A percentile compares a stretch with the other conserved stretches of the same genome.
These are phyloP conservation scores for Nymphalis urticae DNA, from an alignment of 2,888 invertebrate species.

Conservation along the genomic window DNA sequence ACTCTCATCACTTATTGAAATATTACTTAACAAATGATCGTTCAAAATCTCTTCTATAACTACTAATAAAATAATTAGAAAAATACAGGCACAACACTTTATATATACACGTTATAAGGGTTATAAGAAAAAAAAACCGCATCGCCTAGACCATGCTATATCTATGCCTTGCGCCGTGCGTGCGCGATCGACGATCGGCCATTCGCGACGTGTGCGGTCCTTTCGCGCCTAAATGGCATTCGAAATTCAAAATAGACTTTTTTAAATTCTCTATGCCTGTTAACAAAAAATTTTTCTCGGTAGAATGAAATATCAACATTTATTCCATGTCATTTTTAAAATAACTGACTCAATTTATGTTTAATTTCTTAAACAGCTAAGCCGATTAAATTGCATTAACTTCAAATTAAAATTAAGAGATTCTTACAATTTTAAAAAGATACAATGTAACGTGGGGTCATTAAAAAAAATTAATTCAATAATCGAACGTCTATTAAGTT, in stretches of 20 bases:
- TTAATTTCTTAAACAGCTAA: too few species aligned
- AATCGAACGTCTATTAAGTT: not conserved
- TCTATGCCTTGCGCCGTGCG: slow-evolving; percentile 41
- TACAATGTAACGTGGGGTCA: too few species aligned
- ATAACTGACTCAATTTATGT: not conserved
- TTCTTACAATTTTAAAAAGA: too few species aligned
- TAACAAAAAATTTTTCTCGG: slow-evolving; percentile 20
- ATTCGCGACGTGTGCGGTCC: slow-evolving; percentile 68
- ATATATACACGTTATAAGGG: too few species aligned
- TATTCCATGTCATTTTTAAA: not conserved
- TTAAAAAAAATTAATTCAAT: not conserved
- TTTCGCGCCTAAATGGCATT: slow-evolving; percentile 56
- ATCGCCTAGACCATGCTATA: slow-evolving; percentile 7
- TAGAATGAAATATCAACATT: not conserved
- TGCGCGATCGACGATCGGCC: slow-evolving; percentile 51
- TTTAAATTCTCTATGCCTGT: slow-evolving; percentile 41
- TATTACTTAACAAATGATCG: too few species aligned
- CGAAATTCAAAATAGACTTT: slow-evolving; percentile 54
- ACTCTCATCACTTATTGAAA: too few species aligned
- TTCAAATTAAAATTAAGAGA: too few species aligned
- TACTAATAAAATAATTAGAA: too few species aligned
- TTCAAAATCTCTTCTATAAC: too few species aligned
- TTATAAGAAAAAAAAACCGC: not conserved
- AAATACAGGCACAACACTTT: too few species aligned
- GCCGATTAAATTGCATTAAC: too few species aligned